A percentile compares a stretch with the other conserved stretches of the same genome.
phyloP scores from a whole-genome alignment of 2,797 vertebrate species.

The Karalla daura region DNA sequence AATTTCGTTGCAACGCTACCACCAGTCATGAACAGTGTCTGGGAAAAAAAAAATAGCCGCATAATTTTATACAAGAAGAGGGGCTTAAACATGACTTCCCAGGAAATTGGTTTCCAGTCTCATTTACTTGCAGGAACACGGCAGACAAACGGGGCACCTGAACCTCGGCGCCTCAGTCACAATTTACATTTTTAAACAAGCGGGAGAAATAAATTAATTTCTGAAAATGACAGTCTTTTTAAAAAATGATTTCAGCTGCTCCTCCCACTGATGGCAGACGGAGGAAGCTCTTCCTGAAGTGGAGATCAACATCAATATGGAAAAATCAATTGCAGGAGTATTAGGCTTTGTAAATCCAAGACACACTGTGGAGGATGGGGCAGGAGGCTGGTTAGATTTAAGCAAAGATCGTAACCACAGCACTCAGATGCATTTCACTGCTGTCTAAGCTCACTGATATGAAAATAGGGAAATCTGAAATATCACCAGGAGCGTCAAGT shows the following conservation, averaged over 20 bases:
- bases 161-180: conserved; percentile 9
- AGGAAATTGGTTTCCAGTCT: conserved; percentile 33
- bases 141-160: conserved; percentile 38
- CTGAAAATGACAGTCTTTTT: neutral
- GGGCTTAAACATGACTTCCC: conserved; percentile 22
- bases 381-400: neutral
- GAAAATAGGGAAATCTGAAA: neutral
- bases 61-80: conserved; percentile 25
- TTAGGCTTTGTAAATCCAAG: conserved; percentile 2
- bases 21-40: conserved; percentile 10
- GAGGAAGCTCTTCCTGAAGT: neutral
- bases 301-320: neutral
- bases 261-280: neutral
- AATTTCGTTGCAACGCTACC: conserved; percentile 21
- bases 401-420: too few species aligned
- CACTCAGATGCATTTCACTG: neutral
- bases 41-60: conserved; percentile 21
- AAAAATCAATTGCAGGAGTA: conserved; percentile 6
- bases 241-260: neutral
- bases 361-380: neutral
- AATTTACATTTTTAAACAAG: conserved; percentile 7
- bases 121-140: neutral
- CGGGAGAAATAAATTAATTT: neutral
- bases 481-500: neutral
- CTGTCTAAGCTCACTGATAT: neutral